These are phyloP conservation scores for Stratiolaelaps scimitus DNA, from an alignment of 1,140 invertebrate species.

Conservation along the genomic window DNA sequence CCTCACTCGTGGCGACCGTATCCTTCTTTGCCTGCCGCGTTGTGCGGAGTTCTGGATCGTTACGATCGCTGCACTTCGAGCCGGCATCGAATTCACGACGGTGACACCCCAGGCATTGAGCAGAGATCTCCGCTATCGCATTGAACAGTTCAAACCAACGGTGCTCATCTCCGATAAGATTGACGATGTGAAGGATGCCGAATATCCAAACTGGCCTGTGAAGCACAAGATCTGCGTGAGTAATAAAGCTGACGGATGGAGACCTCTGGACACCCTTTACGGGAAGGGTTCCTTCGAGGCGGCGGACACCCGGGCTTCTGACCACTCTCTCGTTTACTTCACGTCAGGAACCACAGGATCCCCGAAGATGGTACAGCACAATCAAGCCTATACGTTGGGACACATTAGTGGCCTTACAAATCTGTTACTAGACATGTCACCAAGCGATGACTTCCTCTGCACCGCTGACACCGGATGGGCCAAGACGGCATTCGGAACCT, in stretches of 20 bases:
- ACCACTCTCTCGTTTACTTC: constrained; percentile 44
- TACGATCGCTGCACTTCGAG: constrained; percentile 4
- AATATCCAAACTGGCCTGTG: not conserved
- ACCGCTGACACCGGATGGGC: constrained; percentile 47
- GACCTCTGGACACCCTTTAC: not conserved
- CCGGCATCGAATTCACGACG: constrained; percentile 13
- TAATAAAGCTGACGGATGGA: not conserved
- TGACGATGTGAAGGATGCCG: not conserved
- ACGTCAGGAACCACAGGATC: constrained; percentile 46
- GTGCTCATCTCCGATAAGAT: constrained; percentile 18
- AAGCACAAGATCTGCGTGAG: constrained; percentile 14
- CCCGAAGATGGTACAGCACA: constrained; percentile 47
- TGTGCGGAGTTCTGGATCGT: constrained; percentile 23
- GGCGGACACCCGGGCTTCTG: constrained; percentile 38
- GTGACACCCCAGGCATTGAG: constrained; percentile 5
- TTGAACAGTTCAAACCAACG: constrained; percentile 1
- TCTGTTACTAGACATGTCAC: constrained; percentile 32
- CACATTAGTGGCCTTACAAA: constrained; percentile 2
- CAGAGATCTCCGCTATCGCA: constrained; percentile 1
- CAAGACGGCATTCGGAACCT: constrained; percentile 41
- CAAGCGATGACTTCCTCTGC: constrained; percentile 42
- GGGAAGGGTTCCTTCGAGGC: not conserved
- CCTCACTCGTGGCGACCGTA: constrained; percentile 4
- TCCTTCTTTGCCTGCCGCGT: constrained; percentile 13
- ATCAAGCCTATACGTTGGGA: constrained; percentile 37